Percentiles rank a stretch among this genome's conserved stretches.
phyloP scores from a whole-genome alignment of 1,140 invertebrate genomes.

The Reticulitermes speratus region DNA sequence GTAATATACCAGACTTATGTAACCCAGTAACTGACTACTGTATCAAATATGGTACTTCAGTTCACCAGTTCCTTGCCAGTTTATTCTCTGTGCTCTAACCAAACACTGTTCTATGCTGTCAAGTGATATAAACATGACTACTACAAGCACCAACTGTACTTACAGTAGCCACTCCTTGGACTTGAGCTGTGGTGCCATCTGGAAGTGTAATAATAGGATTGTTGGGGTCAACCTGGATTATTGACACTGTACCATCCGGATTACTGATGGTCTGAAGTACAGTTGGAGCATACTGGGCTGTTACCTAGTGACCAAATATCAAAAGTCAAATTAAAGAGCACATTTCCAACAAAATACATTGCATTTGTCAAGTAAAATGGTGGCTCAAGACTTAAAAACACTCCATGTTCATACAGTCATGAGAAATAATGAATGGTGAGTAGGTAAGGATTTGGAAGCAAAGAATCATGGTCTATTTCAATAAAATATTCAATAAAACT shows the following conservation, averaged over 20 bases:
- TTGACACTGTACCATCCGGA: slow-evolving; percentile 92
- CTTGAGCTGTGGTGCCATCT: slow-evolving; percentile 93
- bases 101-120: too few relatives aligned
- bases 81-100: too few relatives aligned
- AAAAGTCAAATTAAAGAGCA: neutral
- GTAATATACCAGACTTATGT: too few relatives aligned
- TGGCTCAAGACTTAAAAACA: neutral
- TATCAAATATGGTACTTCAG: too few relatives aligned
- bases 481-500: too few relatives aligned
- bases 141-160: slow-evolving; percentile 40
- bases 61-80: too few relatives aligned
- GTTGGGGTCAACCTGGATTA: slow-evolving; percentile 94
- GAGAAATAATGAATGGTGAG: too few relatives aligned
- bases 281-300: slow-evolving; percentile 80
- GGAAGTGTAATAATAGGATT: slow-evolving; percentile 93
- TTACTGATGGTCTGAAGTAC: slow-evolving; percentile 95
- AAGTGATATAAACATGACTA: too few relatives aligned
- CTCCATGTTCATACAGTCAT: neutral
- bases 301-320: slow-evolving; percentile 49
- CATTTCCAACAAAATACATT: neutral
- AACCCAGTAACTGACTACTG: too few relatives aligned
- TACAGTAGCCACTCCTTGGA: slow-evolving; percentile 85
- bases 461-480: too few relatives aligned
- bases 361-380: neutral
- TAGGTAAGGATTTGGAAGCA: too few relatives aligned